Evolutionary conservation across 2,113 vertebrate species (phyloP), one percentile per base, ranked within the genome.

Genomic region (Leiothrix lutea): DNA sequence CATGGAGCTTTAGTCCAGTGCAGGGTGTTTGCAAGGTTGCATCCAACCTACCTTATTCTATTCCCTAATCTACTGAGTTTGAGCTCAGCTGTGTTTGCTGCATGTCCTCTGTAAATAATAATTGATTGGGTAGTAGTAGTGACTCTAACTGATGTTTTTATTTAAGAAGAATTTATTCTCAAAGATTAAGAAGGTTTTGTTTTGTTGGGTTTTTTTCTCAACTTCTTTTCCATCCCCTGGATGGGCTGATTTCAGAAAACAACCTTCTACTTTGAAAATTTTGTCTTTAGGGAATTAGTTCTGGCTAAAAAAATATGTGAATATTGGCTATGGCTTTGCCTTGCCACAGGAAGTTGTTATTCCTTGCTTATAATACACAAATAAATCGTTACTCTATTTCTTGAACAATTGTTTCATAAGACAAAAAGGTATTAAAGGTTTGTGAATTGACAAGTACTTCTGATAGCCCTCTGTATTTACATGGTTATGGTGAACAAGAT

Each of bases 171-270:
- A 36, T 51, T 57, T 88, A 6, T 72, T 24, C 8, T 65, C 21
- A 19, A 65, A 69, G 33, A 31, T 48, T 51, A 51, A 71, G 16
- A 40, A 26, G 3, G 5, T 2, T 50, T 38, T 24, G 3, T 12
- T 57, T 53, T 16, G 5, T 14, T 25, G 2, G 2, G 4, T 0
- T 2, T 9, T 67, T 62, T 35, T 14, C 10, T 65, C 38, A 29
- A 21, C 20, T 83, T 21, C 15, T 69, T 88, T 75, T 70, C 40
- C 2, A 3, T 60, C 8, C 15, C 8, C 28, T 54, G 28, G 9
- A 21, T 60, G 17, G 15, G 14, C 20, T 72, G 6, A 35, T 79
- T 79, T 64, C 29, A 78, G 61, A 78, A 86, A 87, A 29, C 3
- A 3, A 5, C 8, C 2, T 31, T 69, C 18, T 9, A 35, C 45